Evolutionary conservation across 2,888 invertebrate species (phyloP).

Genomic region (Cylloceria caligata): DNA sequence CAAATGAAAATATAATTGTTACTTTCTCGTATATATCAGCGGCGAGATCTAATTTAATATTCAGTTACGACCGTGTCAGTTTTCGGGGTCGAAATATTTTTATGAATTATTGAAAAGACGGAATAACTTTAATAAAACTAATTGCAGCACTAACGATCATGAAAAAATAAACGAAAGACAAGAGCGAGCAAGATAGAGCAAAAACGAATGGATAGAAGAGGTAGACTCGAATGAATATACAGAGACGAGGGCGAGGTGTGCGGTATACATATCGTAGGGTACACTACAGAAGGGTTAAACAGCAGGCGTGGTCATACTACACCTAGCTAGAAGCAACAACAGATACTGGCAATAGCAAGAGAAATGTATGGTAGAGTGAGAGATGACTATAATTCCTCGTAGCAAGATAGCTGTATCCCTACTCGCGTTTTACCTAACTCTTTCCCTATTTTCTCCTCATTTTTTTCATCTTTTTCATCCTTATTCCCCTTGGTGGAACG

Average conservation of each 20-base stretch:
- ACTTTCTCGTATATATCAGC: not conserved
- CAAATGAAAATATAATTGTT: not conserved
- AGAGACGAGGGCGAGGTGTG: constrained; percentile 55
- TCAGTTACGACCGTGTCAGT: too few species aligned
- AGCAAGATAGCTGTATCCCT: constrained; percentile 44
- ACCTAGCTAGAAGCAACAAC: constrained; percentile 35
- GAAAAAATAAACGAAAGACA: constrained; percentile 51
- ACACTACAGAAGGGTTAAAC: constrained; percentile 42
- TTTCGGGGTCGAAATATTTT: too few species aligned
- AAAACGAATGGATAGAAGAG: constrained; percentile 38
- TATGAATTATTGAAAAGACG: constrained; percentile 1
- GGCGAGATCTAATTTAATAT: not conserved
- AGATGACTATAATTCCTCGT: constrained; percentile 54
- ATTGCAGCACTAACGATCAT: constrained; percentile 12
- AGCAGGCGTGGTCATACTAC: constrained; percentile 49
- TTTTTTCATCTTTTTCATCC: constrained; percentile 27
- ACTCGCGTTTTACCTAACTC: constrained; percentile 18
- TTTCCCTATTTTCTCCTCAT: constrained; percentile 34
- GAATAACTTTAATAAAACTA: not conserved
- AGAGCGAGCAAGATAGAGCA: constrained; percentile 41
- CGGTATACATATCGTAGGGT: constrained; percentile 58
- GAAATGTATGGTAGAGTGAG: constrained; percentile 16
- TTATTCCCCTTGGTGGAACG: constrained; percentile 39
- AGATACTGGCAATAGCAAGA: not conserved
- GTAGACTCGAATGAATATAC: constrained; percentile 58